phyloP scores from a whole-genome alignment of 2,888 invertebrate genomes.

The Nymphalis c-album region DNA sequence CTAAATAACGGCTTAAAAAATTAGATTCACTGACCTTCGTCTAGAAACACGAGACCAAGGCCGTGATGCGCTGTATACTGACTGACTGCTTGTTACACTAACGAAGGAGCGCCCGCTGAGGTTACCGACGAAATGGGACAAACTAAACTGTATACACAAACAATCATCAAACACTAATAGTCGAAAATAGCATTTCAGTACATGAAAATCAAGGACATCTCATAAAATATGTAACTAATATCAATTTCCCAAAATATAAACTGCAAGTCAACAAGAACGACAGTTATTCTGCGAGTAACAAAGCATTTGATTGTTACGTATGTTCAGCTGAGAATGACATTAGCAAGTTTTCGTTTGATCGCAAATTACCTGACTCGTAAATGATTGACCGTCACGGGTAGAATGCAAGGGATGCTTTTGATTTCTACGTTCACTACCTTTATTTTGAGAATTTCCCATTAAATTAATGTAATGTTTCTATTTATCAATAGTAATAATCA shows the following conservation, averaged over 20 bases:
- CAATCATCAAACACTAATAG: slow-evolving; percentile 17
- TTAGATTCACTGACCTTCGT: slow-evolving; percentile 78
- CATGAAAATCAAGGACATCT: slow-evolving; percentile 13
- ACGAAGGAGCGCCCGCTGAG: slow-evolving; percentile 82
- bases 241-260: slow-evolving; percentile 42
- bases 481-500: slow-evolving; percentile 20
- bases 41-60: slow-evolving; percentile 85
- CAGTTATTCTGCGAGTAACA: slow-evolving; percentile 51
- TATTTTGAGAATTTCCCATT: slow-evolving; percentile 77
- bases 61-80: slow-evolving; percentile 82
- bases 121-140: slow-evolving; percentile 82
- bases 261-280: slow-evolving; percentile 40
- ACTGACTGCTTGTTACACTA: slow-evolving; percentile 82
- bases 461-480: slow-evolving; percentile 43
- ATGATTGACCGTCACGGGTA: slow-evolving; percentile 68
- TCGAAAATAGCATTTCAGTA: background rate
- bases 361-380: slow-evolving; percentile 73
- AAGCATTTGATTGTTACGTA: slow-evolving; percentile 68
- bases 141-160: slow-evolving; percentile 75
- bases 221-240: slow-evolving; percentile 12
- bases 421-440: slow-evolving; percentile 56
- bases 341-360: slow-evolving; percentile 75
- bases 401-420: slow-evolving; percentile 58
- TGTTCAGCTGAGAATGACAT: slow-evolving; percentile 80
- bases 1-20: background rate